A percentile compares a stretch with the other conserved stretches of the same genome.
Conservation (phyloP, 1,140 invertebrate species). For the Sarcophaga peregrina region DNA sequence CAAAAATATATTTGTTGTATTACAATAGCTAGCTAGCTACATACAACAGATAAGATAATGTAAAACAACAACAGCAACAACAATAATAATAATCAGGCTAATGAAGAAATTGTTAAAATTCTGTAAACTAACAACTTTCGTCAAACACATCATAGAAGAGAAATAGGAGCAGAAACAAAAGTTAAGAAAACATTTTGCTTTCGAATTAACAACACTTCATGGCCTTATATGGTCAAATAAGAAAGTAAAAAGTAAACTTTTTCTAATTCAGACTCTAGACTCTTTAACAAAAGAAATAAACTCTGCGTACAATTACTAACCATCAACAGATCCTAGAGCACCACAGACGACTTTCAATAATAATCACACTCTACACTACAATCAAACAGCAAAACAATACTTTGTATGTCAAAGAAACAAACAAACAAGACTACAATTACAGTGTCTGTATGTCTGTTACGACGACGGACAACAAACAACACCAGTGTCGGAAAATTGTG, state of each 20-base stretch:
- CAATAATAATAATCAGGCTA: neutral
- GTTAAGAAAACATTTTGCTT: neutral
- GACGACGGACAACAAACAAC: neutral
- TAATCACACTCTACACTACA: no score
- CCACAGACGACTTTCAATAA: neutral
- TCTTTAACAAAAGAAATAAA: neutral
- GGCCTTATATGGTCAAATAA: neutral
- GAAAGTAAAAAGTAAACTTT: neutral
- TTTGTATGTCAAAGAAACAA: no score
- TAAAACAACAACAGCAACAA: neutral
- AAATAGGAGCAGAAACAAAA: neutral
- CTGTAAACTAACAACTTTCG: slow-evolving; percentile 4
- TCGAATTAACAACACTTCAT: neutral
- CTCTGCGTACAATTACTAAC: neutral
- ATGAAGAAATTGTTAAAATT: slow-evolving; percentile 10
- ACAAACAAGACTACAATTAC: neutral
- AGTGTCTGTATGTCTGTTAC: neutral
- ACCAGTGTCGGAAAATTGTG: neutral
- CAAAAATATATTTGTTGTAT: neutral
- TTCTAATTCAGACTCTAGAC: neutral
- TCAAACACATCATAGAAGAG: neutral
- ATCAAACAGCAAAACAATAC: neutral
- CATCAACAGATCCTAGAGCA: neutral
- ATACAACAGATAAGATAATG: neutral
- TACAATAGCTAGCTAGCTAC: neutral